Base-by-base conservation (phyloP, 2,113 vertebrate species). In the Acrocephalus kingi region DNA sequence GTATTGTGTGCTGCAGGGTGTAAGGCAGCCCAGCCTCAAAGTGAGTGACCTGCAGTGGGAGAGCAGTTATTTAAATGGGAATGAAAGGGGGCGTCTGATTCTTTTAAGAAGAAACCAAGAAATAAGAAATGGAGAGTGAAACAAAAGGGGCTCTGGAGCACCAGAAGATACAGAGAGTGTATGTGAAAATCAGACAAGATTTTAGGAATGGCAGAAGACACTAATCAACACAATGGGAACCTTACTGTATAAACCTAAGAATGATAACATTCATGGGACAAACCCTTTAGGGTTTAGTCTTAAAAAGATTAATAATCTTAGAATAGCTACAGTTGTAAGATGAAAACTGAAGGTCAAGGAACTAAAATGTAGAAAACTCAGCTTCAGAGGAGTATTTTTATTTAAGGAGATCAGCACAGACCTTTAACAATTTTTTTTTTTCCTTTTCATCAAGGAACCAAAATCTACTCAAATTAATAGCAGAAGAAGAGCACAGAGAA, bases 191-290 rank as follows among this genome's bases (percentile, higher is more conserved):
- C 27, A 62, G 35, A 18, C 2, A 9, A 66, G 45, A 12, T 41
- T 4, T 43, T 72, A 33, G 13, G 45, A 71, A 49, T 0, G 1
- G 24, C 39, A 78, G 51, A 82, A 37, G 22, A n/a, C 13, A 30
- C 4, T 20, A 13, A 62, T 11, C 14, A 81, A 41, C 31, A 41
- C 20, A 46, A 16, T 0, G 1, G 18, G 13, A 18, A 56, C 27
- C 11, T 68, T n/a, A 7, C 8, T 54, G 22, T 31, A 11, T 25
- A 64, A 64, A 51, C 6, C 6, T 23, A 21, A 78, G 28, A 43
- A 39, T n/a, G 14, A 21, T 14, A 59, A 37, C 0, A 0, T 45
- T 51, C 18, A 11, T 23, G 25, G 54, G 9, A 63, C 4, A 17
- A 77, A 45, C 5, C 5, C 6, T 46, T 24, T 22, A n/a, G 17